Base-by-base conservation (phyloP, 2,797 vertebrate species). In the Esox masquinongy region DNA sequence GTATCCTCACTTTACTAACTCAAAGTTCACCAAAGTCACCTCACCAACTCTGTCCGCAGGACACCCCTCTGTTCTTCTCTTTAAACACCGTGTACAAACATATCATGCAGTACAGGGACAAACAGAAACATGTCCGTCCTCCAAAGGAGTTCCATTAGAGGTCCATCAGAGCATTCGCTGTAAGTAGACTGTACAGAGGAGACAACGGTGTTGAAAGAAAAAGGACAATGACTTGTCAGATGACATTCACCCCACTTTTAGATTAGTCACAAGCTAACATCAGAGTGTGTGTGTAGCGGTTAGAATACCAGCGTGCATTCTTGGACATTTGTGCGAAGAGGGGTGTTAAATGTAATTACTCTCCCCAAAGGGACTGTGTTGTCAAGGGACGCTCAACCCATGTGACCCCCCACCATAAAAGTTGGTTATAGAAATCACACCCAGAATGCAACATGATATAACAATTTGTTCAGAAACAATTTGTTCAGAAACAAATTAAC, bases 241-340 rank as follows among this genome's bases (percentile, higher is more conserved):
- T 76, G 56, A 74, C 68, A 53, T 78, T 80, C 63, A 68, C 68
- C 74, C 63, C 70, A 26, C 8, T 47, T 34, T 1, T 39, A 2
- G 2, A 63, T 59, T 53, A 66, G 63, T 50, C 64, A 68, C 31
- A 17, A 73, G 64, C 43, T 73, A n/a, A 5, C 19, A 1, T 17
- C 72, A 61, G 11, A 14, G 49, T 15, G 4, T 0, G 24, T 73
- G 50, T 61, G 22, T 24, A 61, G 56, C 79, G 91, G 90, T 90
- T 88, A 88, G 88, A 86, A 77, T 0, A 5, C n/a, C 64, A 0
- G 0, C 3, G 85, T 83, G 85, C 80, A 88, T 88, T 91, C 12
- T 90, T 17, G 82, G 66, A 53, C 81, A 70, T 26, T 36, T 67
- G 84, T 90, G 88, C 79, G 83, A 77, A 73, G 83, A n/a, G 79